A percentile compares a stretch with the other conserved stretches of the same genome.
phyloP scores from a whole-genome alignment of 2,797 vertebrate species.

The Rhabdophis nuchalis region DNA sequence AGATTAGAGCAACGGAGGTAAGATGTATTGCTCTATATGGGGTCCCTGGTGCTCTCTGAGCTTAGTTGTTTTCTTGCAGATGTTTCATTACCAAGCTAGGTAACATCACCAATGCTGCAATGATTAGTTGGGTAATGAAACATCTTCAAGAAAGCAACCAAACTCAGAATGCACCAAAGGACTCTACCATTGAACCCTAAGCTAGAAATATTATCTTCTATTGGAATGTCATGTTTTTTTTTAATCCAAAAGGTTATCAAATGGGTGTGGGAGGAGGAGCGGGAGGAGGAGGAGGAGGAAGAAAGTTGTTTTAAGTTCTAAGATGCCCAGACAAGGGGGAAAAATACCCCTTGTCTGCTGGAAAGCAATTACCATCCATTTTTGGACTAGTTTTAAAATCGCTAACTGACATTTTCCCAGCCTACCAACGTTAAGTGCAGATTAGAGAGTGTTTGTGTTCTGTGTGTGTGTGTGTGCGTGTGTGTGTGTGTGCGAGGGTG shows the following conservation, averaged over 20 bases:
- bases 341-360: background rate
- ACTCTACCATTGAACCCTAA: background rate
- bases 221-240: no score
- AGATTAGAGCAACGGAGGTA: background rate
- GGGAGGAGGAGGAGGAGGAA: no score
- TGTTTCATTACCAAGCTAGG: background rate
- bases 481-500: background rate
- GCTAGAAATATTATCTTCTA: background rate
- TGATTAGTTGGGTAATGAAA: background rate
- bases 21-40: background rate
- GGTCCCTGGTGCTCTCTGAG: background rate
- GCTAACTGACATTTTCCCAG: rapidly evolving
- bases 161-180: background rate
- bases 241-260: background rate
- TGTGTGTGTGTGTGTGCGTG: no score
- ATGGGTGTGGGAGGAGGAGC: no score
- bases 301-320: background rate
- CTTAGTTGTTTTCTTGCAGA: background rate
- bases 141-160: background rate
- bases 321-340: background rate
- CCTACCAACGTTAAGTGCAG: rapidly evolving
- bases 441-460: background rate
- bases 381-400: background rate
- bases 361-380: rapidly evolving
- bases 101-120: background rate